Evolutionary conservation across 2,888 invertebrate species (phyloP), one percentile per base, ranked within the genome.

Genomic region (Chironomus riparius): DNA sequence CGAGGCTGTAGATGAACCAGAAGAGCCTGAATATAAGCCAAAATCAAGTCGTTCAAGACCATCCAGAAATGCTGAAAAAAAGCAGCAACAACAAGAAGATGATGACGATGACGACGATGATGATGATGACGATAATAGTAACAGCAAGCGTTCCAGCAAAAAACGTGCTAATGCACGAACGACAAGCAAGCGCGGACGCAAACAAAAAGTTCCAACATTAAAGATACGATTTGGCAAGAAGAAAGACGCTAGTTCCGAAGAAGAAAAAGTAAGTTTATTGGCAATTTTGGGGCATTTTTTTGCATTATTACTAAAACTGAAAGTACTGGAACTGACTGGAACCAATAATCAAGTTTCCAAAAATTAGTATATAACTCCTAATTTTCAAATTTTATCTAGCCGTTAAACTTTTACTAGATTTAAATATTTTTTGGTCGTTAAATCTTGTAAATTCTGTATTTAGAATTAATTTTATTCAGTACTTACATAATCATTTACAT

Each of bases 221-320:
- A 97, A 97, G 86, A 98, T 98, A 79, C 95, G 96, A 85, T 89
- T 97, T 81, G 95, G 95, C 78, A 96, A 97, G 84, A 83, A 86
- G 78, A 95, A 95, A 85, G 90, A 95, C 78, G 94, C 92, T 24
- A 95, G 94, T 83, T 96, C 95, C 78, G 93, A 93, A 79, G 94
- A 94, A 79, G 94, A 94, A 78, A 91, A 87, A 47, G 95, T 38
- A 47, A 68, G 24, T 61, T 21, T 1, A 10, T 2, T 10, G 5
- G 4, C 22, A 24, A 3, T 24, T 24, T 24, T 24, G 22, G 22
- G 2, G 22, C 22, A 24, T 24, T 24, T 24, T 24, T 24, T n/a
- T n/a, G n/a, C n/a, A n/a, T n/a, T n/a, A n/a, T n/a, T n/a, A n/a
- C n/a, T n/a, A n/a, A n/a, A n/a, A n/a, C n/a, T n/a, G n/a, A n/a